These are phyloP conservation scores for Amblyjoppa proteus DNA, from an alignment of 2,888 invertebrate genomes.

Conservation along the genomic window DNA sequence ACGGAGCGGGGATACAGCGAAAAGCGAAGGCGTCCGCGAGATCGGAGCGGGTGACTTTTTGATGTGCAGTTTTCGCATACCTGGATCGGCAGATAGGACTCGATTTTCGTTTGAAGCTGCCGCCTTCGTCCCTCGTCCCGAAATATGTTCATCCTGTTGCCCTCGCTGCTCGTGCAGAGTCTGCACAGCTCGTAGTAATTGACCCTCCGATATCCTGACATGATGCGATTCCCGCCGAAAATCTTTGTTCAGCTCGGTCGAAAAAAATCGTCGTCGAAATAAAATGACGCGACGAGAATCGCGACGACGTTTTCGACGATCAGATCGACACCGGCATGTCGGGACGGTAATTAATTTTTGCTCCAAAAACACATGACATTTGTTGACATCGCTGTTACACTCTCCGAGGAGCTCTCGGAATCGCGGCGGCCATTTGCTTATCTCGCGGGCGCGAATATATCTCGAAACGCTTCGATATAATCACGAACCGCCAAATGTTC, in stretches of 20 bases:
- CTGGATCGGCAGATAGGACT: conserved; percentile 88
- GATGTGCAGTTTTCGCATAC: conserved; percentile 82
- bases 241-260: conserved; percentile 47
- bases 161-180: conserved; percentile 89
- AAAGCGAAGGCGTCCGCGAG: background rate
- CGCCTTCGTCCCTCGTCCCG: conserved; percentile 89
- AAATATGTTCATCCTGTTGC: conserved; percentile 89
- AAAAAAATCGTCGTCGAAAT: conserved; percentile 11
- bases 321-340: conserved; percentile 40
- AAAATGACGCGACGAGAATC: background rate
- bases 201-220: conserved; percentile 90
- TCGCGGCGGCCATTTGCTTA: conserved; percentile 68
- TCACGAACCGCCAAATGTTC: conserved; percentile 38
- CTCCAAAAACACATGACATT: conserved; percentile 63
- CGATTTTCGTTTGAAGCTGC: conserved; percentile 89
- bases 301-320: conserved; percentile 31
- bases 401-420: conserved; percentile 53
- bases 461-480: conserved; percentile 19
- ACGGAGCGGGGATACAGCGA: background rate
- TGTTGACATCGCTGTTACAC: conserved; percentile 70
- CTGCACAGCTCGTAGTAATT: conserved; percentile 91
- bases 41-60: background rate
- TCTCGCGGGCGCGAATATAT: conserved; percentile 34
- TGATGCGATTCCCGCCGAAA: conserved; percentile 79
- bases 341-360: conserved; percentile 37